phyloP scores from a whole-genome alignment of 1,140 invertebrate species.

The Vollenhovia emeryi region DNA sequence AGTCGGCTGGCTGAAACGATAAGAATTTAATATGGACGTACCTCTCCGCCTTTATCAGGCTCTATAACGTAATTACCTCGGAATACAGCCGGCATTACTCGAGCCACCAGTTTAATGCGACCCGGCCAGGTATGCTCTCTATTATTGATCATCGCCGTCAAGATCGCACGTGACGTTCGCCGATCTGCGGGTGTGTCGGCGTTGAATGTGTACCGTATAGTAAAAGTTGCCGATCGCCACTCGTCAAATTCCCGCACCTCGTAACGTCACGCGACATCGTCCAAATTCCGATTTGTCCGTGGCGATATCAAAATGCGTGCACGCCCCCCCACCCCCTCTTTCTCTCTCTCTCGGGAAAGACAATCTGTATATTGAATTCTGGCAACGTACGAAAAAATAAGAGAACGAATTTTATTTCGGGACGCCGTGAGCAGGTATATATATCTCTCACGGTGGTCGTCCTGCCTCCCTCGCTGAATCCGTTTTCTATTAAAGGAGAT shows the following conservation, averaged over 20 bases:
- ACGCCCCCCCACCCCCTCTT: no score
- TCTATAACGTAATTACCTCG: slow-evolving; percentile 45
- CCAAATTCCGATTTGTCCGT: neutral
- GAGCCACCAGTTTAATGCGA: neutral
- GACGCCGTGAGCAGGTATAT: slow-evolving; percentile 11
- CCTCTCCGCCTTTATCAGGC: slow-evolving; percentile 38
- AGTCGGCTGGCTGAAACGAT: slow-evolving; percentile 68
- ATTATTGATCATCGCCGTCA: slow-evolving; percentile 15
- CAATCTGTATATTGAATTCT: slow-evolving; percentile 53
- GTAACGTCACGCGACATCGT: neutral
- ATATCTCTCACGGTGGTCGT: slow-evolving; percentile 9
- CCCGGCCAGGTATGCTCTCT: neutral
- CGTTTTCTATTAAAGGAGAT: slow-evolving; percentile 76
- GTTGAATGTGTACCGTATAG: neutral
- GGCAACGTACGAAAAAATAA: slow-evolving; percentile 45
- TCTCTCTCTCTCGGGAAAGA: neutral
- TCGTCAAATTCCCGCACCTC: neutral
- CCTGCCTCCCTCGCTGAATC: slow-evolving; percentile 61
- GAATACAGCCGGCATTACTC: slow-evolving; percentile 26
- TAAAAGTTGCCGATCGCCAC: neutral
- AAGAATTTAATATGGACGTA: slow-evolving; percentile 72
- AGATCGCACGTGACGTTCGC: neutral
- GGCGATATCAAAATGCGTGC: slow-evolving; percentile 15
- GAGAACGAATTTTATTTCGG: slow-evolving; percentile 52
- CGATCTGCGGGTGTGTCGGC: neutral